A percentile compares a stretch with the other conserved stretches of the same genome.
phyloP scores from a whole-genome alignment of 1,140 invertebrate species.

The Cyrtorhinus lividipennis region DNA sequence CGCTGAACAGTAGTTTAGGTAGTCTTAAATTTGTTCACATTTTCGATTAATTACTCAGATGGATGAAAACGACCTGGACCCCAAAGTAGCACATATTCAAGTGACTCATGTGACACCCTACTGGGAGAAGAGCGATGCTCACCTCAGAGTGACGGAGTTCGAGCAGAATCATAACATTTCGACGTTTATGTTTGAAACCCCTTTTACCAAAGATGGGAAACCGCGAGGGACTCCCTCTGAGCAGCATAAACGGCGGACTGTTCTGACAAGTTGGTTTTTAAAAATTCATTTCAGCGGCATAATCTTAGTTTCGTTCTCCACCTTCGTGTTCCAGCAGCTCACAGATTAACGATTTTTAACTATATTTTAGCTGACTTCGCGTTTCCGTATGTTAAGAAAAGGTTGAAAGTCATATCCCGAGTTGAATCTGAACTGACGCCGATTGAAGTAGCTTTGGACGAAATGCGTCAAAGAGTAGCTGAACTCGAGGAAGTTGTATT shows the following conservation, averaged over 20 bases:
- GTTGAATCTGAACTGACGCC: constrained; percentile 66
- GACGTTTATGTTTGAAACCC: constrained; percentile 83
- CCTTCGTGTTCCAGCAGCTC: no score
- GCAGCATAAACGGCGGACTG: constrained; percentile 74
- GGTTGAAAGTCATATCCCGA: constrained; percentile 58
- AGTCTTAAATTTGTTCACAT: not conserved
- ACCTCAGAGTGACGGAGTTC: constrained; percentile 55
- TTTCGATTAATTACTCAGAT: constrained; percentile 41
- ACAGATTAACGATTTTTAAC: constrained; percentile 12
- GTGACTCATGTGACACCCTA: constrained; percentile 74
- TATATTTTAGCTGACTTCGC: constrained; percentile 51
- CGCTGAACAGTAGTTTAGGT: constrained; percentile 60
- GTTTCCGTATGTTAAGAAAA: constrained; percentile 85
- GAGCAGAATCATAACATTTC: constrained; percentile 75
- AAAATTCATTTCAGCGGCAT: not conserved
- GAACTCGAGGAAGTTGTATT: constrained; percentile 75
- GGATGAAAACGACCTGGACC: constrained; percentile 56
- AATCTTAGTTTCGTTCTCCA: no score
- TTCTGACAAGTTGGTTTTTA: constrained; percentile 52
- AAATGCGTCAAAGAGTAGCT: constrained; percentile 70
- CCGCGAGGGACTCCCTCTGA: constrained; percentile 67
- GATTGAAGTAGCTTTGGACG: constrained; percentile 86
- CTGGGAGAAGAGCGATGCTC: constrained; percentile 49
- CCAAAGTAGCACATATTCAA: constrained; percentile 78
- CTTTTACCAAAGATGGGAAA: constrained; percentile 69